Evolutionary conservation across 2,888 invertebrate genomes (phyloP), one percentile per base, ranked within the genome.

Genomic region (Drosophila differens): DNA sequence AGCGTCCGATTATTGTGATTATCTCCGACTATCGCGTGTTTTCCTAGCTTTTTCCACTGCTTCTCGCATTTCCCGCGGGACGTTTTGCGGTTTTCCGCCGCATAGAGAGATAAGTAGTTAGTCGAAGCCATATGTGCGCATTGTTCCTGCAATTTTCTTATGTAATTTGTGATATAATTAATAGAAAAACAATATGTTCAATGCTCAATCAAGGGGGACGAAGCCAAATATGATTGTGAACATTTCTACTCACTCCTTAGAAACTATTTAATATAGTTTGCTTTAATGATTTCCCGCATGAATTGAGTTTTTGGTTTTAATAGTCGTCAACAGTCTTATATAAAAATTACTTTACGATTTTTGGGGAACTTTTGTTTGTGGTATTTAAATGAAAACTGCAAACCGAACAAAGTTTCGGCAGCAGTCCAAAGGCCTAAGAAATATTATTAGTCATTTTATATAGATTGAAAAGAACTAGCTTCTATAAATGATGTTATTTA

Each of bases 1-100:
- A 91, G 75, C 81, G 91, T 79, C 84, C 91, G 90, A 91, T 91
- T 91, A 91, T 87, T 69, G 73, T 91, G 91, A 91, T 91, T 91
- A 91, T 91, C 91, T 80, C 16, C 22, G 64, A 66, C 81, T 69
- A 71, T 86, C 75, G 86, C 90, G 76, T 86, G 90, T 76, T 74
- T 70, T 69, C 65, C 60, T 37, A 7, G 37, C 37, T 19, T 72
- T 70, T 67, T 69, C 57, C 54, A 54, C 55, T 57, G 55, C 58
- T 61, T 51, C 54, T 30, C 44, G 71, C 74, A 82, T 89, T 87
- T 89, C 87, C 91, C 87, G 76, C 77, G 84, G 87, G 91, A 90
- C 75, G 47, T 60, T 62, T 65, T 69, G 72, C 76, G 76, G 78
- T 73, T 74, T 76, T 79, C 58, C 68, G 39, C 28, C 39, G n/a